A percentile compares a stretch with the other conserved stretches of the same genome.
phyloP scores from a whole-genome alignment of 2,888 invertebrate genomes.

The Tetropium fuscum region DNA sequence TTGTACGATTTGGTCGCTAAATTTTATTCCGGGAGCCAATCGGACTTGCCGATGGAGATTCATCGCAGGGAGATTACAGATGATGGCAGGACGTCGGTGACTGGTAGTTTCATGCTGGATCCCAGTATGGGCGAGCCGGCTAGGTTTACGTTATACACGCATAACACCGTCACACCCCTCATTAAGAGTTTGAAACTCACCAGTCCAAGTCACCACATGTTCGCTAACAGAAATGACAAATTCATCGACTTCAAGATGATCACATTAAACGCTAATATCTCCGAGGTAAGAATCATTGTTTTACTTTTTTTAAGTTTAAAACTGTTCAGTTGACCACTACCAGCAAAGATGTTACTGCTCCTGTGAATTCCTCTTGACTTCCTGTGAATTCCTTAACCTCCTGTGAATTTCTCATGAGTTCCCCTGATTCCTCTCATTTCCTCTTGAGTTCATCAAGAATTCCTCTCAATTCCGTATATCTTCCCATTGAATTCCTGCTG shows the following conservation, averaged over 20 bases:
- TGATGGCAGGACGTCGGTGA: conserved; percentile 67
- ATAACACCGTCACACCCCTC: conserved; percentile 68
- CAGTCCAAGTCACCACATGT: conserved; percentile 68
- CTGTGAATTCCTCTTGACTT: no score
- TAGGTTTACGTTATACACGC: conserved; percentile 68
- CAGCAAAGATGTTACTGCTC: no score
- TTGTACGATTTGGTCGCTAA: conserved; percentile 66
- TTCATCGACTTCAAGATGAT: conserved; percentile 68
- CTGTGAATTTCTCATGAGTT: no score
- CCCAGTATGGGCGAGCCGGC: conserved; percentile 68
- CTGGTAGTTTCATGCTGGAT: conserved; percentile 70
- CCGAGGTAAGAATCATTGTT: conserved; percentile 62
- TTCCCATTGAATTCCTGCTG: no score
- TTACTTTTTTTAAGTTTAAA: no score
- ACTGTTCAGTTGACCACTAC: no score
- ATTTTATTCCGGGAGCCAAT: conserved; percentile 66
- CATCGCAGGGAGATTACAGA: conserved; percentile 68
- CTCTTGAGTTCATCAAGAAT: no score
- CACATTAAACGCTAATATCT: conserved; percentile 67
- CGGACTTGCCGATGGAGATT: conserved; percentile 68
- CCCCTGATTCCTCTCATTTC: no score
- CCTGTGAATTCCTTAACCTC: no score
- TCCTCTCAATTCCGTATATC: no score
- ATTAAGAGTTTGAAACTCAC: conserved; percentile 67
- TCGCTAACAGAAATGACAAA: conserved; percentile 66